These are phyloP conservation scores for Sapajus apella DNA, from an alignment of 2,113 vertebrate genomes.

Conservation along the genomic window DNA sequence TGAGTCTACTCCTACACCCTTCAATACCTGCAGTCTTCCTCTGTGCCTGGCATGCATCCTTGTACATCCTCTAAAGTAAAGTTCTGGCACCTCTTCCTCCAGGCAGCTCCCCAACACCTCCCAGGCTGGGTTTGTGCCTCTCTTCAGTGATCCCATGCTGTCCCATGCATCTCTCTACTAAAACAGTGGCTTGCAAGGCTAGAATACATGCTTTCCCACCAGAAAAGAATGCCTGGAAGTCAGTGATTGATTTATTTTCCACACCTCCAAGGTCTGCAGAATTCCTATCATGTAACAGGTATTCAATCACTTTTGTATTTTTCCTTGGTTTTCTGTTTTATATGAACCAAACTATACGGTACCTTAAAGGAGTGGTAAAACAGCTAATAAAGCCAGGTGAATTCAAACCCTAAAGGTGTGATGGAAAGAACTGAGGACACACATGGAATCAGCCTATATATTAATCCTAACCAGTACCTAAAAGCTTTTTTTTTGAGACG, in stretches of 20 bases:
- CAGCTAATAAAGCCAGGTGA: background rate
- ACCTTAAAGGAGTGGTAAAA: background rate
- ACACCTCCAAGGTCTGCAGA: background rate
- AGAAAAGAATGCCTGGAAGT: background rate
- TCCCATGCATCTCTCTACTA: accelerated
- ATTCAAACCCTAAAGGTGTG: background rate
- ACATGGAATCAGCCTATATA: background rate
- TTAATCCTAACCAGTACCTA: background rate
- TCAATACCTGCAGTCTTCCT: background rate
- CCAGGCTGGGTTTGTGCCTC: background rate
- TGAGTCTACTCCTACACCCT: background rate
- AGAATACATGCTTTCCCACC: background rate
- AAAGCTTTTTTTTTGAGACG: background rate
- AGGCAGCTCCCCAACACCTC: background rate
- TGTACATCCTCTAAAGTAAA: background rate
- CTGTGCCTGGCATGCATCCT: background rate
- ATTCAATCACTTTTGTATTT: background rate
- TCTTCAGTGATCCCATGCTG: background rate
- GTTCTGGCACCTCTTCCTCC: background rate
- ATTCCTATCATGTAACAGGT: background rate
- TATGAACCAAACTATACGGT: background rate
- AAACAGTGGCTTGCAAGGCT: accelerated
- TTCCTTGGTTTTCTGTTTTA: background rate
- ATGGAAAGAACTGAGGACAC: background rate
- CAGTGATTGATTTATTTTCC: background rate